These are phyloP conservation scores for Nettapus auritus DNA, from an alignment of 2,113 vertebrate genomes.

Conservation along the genomic window DNA sequence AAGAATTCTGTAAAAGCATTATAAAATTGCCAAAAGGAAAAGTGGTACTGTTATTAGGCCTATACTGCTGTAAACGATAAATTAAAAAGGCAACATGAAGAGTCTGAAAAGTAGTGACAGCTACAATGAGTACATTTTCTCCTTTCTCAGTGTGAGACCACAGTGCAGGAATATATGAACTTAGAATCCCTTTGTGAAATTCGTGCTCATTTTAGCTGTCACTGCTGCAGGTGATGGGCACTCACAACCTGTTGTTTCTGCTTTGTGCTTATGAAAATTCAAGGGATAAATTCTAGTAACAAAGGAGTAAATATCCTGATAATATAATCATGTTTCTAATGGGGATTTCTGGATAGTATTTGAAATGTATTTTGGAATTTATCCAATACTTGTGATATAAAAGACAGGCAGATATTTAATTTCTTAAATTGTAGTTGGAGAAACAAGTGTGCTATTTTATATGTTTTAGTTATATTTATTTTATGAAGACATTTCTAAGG, in stretches of 20 bases:
- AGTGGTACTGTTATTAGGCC: slow-evolving; percentile 18
- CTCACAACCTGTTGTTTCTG: slow-evolving; percentile 46
- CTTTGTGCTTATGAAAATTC: not conserved
- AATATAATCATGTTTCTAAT: not conserved
- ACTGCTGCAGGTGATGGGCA: slow-evolving; percentile 41
- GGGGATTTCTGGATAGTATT: not conserved
- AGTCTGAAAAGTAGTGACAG: slow-evolving; percentile 61
- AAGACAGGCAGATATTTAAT: not conserved
- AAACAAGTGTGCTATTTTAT: not conserved
- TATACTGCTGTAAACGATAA: slow-evolving; percentile 51
- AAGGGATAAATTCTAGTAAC: not conserved
- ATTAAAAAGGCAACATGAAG: slow-evolving; percentile 62
- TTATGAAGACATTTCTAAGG: not conserved
- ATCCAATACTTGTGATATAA: not conserved
- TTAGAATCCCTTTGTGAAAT: slow-evolving; percentile 61
- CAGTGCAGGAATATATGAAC: slow-evolving; percentile 49
- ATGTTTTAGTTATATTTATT: not conserved
- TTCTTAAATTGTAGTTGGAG: not conserved
- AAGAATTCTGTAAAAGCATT: slow-evolving; percentile 8
- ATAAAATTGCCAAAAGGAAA: slow-evolving; percentile 1
- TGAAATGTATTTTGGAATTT: not conserved
- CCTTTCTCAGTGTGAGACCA: slow-evolving; percentile 54
- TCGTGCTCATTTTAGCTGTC: slow-evolving; percentile 48
- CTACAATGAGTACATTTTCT: slow-evolving; percentile 49
- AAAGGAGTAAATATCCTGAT: not conserved